phyloP scores from a whole-genome alignment of 2,797 vertebrate genomes.

The Pelodytes ibericus region DNA sequence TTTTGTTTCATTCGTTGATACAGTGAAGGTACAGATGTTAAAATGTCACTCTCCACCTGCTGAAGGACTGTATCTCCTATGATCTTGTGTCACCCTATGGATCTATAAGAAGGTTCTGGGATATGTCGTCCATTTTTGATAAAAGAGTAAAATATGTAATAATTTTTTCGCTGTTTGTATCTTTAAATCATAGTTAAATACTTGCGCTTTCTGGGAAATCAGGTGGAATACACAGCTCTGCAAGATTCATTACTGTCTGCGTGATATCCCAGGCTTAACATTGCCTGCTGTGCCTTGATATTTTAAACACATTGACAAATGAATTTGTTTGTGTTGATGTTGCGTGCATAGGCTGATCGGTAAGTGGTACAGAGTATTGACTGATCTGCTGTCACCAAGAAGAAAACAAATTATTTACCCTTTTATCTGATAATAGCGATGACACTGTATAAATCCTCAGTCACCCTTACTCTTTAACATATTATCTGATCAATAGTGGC shows the following conservation, averaged over 20 bases:
- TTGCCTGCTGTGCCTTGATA: slow-evolving; percentile 33
- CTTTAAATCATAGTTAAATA: background rate
- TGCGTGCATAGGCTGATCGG: slow-evolving; percentile 16
- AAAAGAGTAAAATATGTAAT: no score
- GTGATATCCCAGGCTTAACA: slow-evolving; percentile 1
- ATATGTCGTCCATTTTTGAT: no score
- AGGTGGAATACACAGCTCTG: background rate
- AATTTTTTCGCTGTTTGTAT: no score
- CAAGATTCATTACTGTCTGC: slow-evolving; percentile 21
- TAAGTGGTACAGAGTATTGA: slow-evolving; percentile 28
- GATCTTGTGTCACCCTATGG: no score
- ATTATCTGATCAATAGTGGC: slow-evolving; percentile 30
- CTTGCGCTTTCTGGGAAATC: background rate
- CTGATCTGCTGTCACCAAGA: slow-evolving; percentile 35
- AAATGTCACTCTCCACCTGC: no score
- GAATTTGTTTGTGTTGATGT: slow-evolving; percentile 30
- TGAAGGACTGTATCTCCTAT: no score
- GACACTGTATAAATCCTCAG: slow-evolving; percentile 23
- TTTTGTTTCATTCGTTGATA: no score
- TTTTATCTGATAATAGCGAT: slow-evolving; percentile 37
- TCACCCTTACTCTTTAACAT: slow-evolving; percentile 23
- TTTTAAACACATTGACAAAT: slow-evolving; percentile 41
- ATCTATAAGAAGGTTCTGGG: no score
- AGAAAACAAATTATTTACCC: slow-evolving; percentile 40
- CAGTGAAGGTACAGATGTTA: no score